Evolutionary conservation across 1,140 invertebrate species (phyloP), one percentile per base, ranked within the genome.

Genomic region (Potamilus streckersoni): DNA sequence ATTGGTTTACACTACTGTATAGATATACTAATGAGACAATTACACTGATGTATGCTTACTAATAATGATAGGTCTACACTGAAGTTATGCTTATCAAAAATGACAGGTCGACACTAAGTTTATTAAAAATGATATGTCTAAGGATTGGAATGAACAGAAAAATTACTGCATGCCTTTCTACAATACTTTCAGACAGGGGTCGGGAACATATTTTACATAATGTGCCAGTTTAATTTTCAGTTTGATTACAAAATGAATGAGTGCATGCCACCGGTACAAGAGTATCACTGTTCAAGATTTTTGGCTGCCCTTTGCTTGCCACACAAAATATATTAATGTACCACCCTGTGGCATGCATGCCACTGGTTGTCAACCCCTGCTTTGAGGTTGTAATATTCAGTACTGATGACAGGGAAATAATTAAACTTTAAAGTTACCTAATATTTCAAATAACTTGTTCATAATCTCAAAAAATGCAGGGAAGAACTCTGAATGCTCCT

Each of bases 401-500:
- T 15, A n/a, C n/a, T 14, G 15, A 19, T 27, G 17, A 27, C 56
- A 60, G 23, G 31, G 38, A 67, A 71, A 14, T 61, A 69, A n/a
- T 60, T 23, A n/a, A 16, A 71, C 58, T 27, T 31, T 23, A 76
- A 56, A 82, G 82, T 81, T 79, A 88, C 87, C 86, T 71, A 89
- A 74, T 69, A 88, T 85, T 19, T 88, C 85, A 77, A 89, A 84
- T 19, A 89, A 71, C 74, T 86, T 85, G 56, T 80, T 80, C 77
- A 89, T 86, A 15, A 89, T 83, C 68, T 83, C 83, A 69, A 83
- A 74, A 73, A 89, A 89, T 49, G 85, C 83, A 65, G 87, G 87
- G 77, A 89, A 88, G 71, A 89, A 88, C 61, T 85, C 74, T 16
- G 80, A 79, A 73, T 89, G 86, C 65, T 87, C 85, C 58, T 89